A percentile compares a stretch with the other conserved stretches of the same genome.
These are phyloP conservation scores for Rhogogaster chlorosoma DNA, from an alignment of 2,888 invertebrate genomes.

Conservation along the genomic window DNA sequence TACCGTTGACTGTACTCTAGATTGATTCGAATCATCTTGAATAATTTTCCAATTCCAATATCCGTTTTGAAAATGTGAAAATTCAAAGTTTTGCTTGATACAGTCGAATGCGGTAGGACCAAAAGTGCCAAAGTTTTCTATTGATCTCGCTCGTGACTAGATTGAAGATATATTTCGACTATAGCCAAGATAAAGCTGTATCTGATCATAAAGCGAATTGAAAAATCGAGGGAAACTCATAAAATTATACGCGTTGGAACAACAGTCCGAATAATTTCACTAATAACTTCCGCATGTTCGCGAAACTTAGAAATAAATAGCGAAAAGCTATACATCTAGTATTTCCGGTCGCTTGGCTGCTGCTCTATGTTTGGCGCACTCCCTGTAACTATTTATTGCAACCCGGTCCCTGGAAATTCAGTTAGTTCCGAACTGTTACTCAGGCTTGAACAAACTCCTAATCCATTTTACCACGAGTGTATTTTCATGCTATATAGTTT, in stretches of 20 bases:
- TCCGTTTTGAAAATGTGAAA: neutral
- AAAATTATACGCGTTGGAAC: neutral
- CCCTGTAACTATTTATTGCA: constrained; percentile 7
- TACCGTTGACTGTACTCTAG: neutral
- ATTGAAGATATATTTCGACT: neutral
- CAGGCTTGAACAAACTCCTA: constrained; percentile 20
- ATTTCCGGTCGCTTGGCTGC: neutral
- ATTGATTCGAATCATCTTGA: neutral
- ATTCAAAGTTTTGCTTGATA: neutral
- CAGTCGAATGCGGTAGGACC: neutral
- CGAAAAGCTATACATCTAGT: neutral
- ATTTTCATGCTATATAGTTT: constrained; percentile 15
- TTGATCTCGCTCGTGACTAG: neutral
- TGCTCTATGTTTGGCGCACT: neutral
- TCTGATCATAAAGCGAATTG: neutral
- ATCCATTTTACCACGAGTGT: neutral
- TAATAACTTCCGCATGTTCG: neutral
- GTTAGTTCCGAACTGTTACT: constrained; percentile 34
- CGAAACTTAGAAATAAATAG: neutral
- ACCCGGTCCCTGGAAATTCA: constrained; percentile 6
- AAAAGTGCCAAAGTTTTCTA: neutral
- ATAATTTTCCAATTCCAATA: neutral
- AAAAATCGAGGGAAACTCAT: neutral
- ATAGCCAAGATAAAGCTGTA: neutral
- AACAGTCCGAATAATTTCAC: constrained; percentile 22